Percentiles rank a stretch among this genome's conserved stretches.
Conservation (phyloP, 2,113 vertebrate species). For the Hiodon alosoides region DNA sequence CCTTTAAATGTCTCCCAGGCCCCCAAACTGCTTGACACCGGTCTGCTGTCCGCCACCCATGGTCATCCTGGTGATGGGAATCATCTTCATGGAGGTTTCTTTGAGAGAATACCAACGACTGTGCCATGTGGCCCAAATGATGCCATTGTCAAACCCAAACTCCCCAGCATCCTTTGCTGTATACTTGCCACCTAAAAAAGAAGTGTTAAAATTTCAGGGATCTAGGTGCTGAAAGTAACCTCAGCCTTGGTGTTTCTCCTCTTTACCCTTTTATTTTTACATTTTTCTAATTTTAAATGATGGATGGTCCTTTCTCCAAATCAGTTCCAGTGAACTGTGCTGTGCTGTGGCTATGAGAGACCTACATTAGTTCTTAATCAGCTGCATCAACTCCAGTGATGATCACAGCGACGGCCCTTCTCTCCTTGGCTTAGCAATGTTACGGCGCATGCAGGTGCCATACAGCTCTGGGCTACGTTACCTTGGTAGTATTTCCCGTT, state of each 20-base stretch:
- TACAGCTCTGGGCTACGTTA: conserved; percentile 29
- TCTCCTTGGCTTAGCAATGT: neutral
- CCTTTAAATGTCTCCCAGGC: conserved; percentile 42
- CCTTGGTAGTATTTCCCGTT: conserved; percentile 84
- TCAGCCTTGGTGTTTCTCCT: neutral
- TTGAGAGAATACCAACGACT: conserved; percentile 91
- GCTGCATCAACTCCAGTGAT: neutral
- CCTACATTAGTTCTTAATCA: neutral
- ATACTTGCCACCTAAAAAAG: conserved; percentile 73
- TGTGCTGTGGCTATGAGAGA: too few relatives aligned
- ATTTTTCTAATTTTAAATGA: neutral
- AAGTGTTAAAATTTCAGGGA: neutral
- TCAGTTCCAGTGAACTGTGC: too few relatives aligned
- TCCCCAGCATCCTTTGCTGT: conserved; percentile 61
- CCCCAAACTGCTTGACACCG: conserved; percentile 62
- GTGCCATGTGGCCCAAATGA: conserved; percentile 90
- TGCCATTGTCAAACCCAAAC: conserved; percentile 77
- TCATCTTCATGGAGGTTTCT: conserved; percentile 88
- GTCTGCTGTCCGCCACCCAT: conserved; percentile 63
- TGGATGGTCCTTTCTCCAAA: too few relatives aligned
- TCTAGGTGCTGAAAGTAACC: neutral
- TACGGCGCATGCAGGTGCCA: neutral
- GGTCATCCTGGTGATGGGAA: conserved; percentile 74
- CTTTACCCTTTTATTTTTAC: neutral
- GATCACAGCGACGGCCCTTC: neutral